A percentile compares a stretch with the other conserved stretches of the same genome.
Conservation (phyloP, 64 coral and sea anemone genomes). For the Acropora yongei region DNA sequence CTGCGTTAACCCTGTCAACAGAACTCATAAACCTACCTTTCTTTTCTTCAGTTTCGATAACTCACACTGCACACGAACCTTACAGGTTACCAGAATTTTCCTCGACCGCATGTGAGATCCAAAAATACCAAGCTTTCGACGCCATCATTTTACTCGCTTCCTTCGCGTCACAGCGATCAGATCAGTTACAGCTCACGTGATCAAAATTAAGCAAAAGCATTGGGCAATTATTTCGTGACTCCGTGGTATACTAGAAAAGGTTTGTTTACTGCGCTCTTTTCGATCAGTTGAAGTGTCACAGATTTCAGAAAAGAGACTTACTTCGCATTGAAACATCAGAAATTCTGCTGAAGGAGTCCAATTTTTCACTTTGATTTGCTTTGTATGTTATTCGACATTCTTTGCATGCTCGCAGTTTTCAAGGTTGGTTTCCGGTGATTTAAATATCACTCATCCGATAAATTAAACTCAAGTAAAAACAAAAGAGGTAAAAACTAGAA, state of each 20-base stretch:
- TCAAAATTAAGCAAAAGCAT: not conserved
- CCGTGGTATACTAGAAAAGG: not conserved
- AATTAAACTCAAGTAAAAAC: not conserved
- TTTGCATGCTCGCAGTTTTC: not conserved
- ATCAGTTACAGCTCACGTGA: constrained; percentile 41
- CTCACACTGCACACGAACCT: not conserved
- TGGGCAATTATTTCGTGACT: constrained; percentile 39
- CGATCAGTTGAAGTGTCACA: not conserved
- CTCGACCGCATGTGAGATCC: not conserved
- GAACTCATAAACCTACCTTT: constrained; percentile 12
- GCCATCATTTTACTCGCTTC: not conserved
- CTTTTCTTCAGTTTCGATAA: not conserved
- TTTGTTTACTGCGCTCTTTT: constrained; percentile 35
- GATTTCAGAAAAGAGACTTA: not conserved
- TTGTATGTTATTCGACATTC: constrained; percentile 11
- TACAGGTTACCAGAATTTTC: not conserved
- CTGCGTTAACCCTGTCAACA: not conserved
- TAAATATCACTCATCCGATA: not conserved
- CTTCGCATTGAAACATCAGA: not conserved
- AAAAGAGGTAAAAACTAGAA: constrained; percentile 34
- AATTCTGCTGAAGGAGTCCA: not conserved
- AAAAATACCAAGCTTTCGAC: not conserved
- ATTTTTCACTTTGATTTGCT: not conserved
- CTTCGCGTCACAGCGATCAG: constrained; percentile 17
- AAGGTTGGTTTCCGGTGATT: constrained; percentile 1